Conservation (phyloP, 30 jellyfish, hydroid and myxozoan species). For the Clytia hemisphaerica region DNA sequence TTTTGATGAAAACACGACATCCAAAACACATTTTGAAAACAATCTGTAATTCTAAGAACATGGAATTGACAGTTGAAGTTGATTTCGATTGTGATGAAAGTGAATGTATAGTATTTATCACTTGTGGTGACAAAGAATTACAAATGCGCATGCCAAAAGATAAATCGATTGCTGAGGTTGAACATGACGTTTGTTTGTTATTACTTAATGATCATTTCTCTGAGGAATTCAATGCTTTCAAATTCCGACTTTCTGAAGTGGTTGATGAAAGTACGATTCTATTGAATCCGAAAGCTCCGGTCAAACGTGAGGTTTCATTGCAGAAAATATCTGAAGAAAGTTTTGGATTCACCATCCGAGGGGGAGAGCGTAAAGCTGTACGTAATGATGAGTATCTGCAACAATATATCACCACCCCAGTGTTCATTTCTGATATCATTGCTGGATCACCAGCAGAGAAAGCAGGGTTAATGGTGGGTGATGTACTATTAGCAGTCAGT, state of each 20-base stretch:
- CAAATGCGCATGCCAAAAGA: too few species aligned
- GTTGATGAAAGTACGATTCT: slow-evolving; percentile 1
- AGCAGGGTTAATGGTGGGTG: slow-evolving; percentile 25
- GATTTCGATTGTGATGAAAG: too few species aligned
- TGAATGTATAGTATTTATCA: too few species aligned
- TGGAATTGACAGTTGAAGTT: too few species aligned
- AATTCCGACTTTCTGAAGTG: neutral
- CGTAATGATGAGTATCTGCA: slow-evolving; percentile 27
- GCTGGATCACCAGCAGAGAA: slow-evolving; percentile 21
- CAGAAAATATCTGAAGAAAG: slow-evolving; percentile 5
- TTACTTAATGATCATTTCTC: neutral
- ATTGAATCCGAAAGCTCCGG: slow-evolving; percentile 10
- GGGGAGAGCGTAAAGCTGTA: slow-evolving; percentile 34
- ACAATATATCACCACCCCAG: slow-evolving; percentile 15
- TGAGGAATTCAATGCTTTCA: neutral
- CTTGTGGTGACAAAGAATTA: too few species aligned
- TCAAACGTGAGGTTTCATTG: neutral
- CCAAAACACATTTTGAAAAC: too few species aligned
- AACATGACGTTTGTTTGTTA: neutral
- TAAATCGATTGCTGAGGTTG: slow-evolving; percentile 19
- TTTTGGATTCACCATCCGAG: slow-evolving; percentile 29
- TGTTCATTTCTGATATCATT: slow-evolving; percentile 7
- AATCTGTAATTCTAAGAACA: too few species aligned
- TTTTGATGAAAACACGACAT: too few species aligned
- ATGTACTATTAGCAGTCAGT: slow-evolving; percentile 14